Conservation (phyloP, 2,113 vertebrate genomes). For the Tretioscincus oriximinensis region DNA sequence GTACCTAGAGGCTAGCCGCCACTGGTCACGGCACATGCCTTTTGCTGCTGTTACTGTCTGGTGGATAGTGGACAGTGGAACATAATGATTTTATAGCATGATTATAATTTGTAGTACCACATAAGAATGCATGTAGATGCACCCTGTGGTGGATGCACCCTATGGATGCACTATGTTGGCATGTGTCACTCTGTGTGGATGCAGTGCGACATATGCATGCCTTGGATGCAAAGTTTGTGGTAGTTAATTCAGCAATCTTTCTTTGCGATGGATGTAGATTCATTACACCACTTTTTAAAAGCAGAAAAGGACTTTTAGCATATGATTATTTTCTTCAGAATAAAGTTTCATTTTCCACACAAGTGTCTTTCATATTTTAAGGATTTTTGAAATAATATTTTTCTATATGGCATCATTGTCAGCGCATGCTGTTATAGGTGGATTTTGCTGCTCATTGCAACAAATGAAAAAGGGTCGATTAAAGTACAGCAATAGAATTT, state of each 20-base stretch:
- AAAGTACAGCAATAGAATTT: background rate
- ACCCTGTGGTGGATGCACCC: too few species aligned
- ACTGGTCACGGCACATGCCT: too few species aligned
- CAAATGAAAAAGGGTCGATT: background rate
- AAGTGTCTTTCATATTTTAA: background rate
- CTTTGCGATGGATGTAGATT: background rate
- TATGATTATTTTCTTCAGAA: background rate
- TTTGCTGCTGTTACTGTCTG: too few species aligned
- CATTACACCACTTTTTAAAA: background rate
- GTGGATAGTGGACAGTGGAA: too few species aligned
- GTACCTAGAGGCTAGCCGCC: too few species aligned
- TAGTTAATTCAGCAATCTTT: background rate
- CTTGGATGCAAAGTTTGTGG: conserved; percentile 1
- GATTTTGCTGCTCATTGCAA: background rate
- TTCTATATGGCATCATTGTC: background rate
- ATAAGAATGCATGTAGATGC: too few species aligned
- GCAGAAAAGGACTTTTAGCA: background rate
- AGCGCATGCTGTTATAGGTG: background rate
- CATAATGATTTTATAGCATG: too few species aligned
- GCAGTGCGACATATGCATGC: too few species aligned
- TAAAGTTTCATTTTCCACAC: background rate
- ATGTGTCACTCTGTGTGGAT: too few species aligned
- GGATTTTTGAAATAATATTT: background rate
- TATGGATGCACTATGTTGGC: too few species aligned
- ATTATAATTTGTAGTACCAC: too few species aligned